These are phyloP conservation scores for Marisa cornuarietis DNA, from an alignment of 1,140 invertebrate genomes.

Conservation along the genomic window DNA sequence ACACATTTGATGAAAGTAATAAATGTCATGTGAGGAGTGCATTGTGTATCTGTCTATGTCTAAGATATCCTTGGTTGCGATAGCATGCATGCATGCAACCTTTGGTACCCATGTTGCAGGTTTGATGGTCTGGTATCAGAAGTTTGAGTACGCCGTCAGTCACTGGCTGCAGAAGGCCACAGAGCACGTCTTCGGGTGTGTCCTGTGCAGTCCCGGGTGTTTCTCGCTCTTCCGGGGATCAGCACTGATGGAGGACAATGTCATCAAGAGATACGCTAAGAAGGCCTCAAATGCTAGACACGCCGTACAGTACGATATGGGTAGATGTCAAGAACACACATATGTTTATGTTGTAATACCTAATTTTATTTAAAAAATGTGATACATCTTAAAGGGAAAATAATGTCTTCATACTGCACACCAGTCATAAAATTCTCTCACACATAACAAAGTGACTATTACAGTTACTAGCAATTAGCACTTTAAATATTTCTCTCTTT, in stretches of 20 bases:
- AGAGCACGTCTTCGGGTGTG: slow-evolving; percentile 54
- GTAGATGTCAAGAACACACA: slow-evolving; percentile 30
- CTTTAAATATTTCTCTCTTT: too few relatives aligned
- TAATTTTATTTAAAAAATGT: too few relatives aligned
- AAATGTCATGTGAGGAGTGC: not conserved
- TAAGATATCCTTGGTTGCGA: too few relatives aligned
- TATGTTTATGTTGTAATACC: not conserved
- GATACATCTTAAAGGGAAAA: too few relatives aligned
- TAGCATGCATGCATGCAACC: not conserved
- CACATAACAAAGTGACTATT: too few relatives aligned
- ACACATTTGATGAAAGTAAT: not conserved
- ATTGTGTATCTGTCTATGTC: not conserved
- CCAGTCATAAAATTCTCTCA: too few relatives aligned
- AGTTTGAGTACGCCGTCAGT: slow-evolving; percentile 74
- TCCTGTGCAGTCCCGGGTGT: slow-evolving; percentile 54
- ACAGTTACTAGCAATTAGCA: too few relatives aligned
- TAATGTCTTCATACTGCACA: too few relatives aligned
- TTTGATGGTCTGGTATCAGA: slow-evolving; percentile 55
- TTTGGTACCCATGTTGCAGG: slow-evolving; percentile 23
- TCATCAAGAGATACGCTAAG: slow-evolving; percentile 60
- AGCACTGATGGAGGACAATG: slow-evolving; percentile 51
- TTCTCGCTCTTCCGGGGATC: slow-evolving; percentile 54
- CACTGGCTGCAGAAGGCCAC: slow-evolving; percentile 57
- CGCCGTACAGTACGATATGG: slow-evolving; percentile 73
- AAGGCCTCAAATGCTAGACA: slow-evolving; percentile 68